Evolutionary conservation across 2,888 invertebrate genomes (phyloP), one percentile per base, ranked within the genome.

Genomic region (Pollenia griseotomentosa): DNA sequence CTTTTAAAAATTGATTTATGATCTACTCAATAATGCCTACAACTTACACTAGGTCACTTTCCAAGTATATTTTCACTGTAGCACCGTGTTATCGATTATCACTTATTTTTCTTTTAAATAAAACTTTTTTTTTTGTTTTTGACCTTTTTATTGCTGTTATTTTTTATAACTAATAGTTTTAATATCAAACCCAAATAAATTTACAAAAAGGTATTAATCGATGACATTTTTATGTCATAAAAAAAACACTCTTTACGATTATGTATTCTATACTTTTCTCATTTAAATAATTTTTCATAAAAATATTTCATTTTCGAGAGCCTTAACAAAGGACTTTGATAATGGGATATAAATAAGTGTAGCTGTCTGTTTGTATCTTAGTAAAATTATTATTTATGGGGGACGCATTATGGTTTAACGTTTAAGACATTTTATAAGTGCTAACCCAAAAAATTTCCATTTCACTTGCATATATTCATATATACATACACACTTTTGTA

Each of bases 391-490:
- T 44, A 40, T 44, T 53, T 68, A 68, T 40, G 14, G 63, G 42
- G 79, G 79, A 75, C 82, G 78, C 68, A 55, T 70, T 70, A 79
- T 65, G 53, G 70, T 74, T 83, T 70, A 86, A 57, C 63, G 75
- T 74, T 86, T 83, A 83, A 79, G 63, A 86, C 78, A 86, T 83
- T 68, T 53, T 12, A 16, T 63, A 48, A 59, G 55, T 74, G 51
- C 51, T 48, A 33, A 33, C 65, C 48, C 11, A 16, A 14, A 48
- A 5, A 65, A 63, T 53, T 33, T 33, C 4, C 6, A 33, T 33
- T 33, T 6, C 33, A 33, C 6, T 6, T 33, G 6, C 23, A 6
- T 6, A 33, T 6, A 33, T 33, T 0, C 23, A 23, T 23, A 3
- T 2, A 23, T 23, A 23, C 23, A 23, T 23, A 23, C 23, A 23